Percentiles rank a stretch among this genome's conserved stretches.
phyloP scores from a whole-genome alignment of 2,113 vertebrate species.

The Pongo pygmaeus region DNA sequence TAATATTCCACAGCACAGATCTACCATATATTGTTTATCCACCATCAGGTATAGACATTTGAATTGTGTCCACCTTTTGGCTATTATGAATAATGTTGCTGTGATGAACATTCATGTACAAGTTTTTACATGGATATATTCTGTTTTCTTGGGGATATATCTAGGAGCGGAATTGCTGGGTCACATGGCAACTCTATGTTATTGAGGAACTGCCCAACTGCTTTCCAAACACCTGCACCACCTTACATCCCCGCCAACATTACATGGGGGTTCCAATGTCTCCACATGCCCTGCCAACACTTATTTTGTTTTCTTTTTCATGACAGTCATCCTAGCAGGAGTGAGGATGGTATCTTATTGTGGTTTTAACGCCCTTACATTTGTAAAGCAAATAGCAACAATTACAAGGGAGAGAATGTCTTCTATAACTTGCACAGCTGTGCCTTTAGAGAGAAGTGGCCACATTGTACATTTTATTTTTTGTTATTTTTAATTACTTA shows the following conservation, averaged over 20 bases:
- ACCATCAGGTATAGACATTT: background rate
- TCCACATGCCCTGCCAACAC: background rate
- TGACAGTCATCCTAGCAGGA: background rate
- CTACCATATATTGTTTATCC: background rate
- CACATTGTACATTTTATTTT: background rate
- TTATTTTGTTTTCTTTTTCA: background rate
- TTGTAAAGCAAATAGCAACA: conserved; percentile 34
- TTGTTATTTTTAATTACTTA: background rate
- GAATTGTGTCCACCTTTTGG: background rate
- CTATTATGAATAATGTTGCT: background rate
- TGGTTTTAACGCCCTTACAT: background rate
- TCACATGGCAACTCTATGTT: background rate
- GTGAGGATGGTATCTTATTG: background rate
- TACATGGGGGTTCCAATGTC: background rate
- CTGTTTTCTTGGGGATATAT: background rate
- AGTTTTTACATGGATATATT: background rate
- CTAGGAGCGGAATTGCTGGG: background rate
- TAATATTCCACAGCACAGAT: background rate
- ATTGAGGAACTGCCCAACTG: background rate
- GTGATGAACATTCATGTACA: background rate
- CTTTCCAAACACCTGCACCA: background rate
- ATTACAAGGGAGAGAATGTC: background rate
- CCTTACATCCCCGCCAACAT: background rate
- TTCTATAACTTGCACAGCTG: background rate
- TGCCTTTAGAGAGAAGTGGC: background rate